Conservation (phyloP, 1,140 invertebrate species). For the Trachymyrmex cornetzi region DNA sequence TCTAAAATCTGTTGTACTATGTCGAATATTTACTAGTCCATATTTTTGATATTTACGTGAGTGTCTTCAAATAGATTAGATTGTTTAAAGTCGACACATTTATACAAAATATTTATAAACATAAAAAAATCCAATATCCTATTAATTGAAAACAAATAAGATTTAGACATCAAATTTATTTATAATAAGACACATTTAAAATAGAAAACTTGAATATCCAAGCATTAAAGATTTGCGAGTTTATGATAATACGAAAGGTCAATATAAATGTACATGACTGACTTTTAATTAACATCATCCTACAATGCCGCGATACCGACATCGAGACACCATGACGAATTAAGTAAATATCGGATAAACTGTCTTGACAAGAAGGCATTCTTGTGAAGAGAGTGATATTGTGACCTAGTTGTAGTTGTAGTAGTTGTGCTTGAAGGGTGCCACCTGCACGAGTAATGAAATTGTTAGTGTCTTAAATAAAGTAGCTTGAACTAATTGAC, state of each 20-base stretch:
- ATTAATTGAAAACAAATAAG: background rate
- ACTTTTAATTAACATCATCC: conserved; percentile 38
- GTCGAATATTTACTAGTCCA: too few species aligned
- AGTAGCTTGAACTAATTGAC: conserved; percentile 24
- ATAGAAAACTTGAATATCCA: background rate
- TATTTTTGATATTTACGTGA: background rate
- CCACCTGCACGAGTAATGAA: conserved; percentile 54
- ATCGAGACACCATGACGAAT: background rate
- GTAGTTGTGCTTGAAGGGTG: conserved; percentile 54
- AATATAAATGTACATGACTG: background rate
- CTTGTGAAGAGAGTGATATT: conserved; percentile 42
- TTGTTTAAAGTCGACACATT: background rate
- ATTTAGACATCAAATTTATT: background rate
- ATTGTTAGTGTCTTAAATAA: conserved; percentile 60
- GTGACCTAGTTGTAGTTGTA: conserved; percentile 57
- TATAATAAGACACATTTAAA: background rate
- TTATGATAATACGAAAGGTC: background rate
- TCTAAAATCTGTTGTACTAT: too few species aligned
- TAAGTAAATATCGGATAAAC: conserved; percentile 29
- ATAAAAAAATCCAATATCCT: background rate
- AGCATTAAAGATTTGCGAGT: background rate
- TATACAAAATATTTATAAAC: background rate
- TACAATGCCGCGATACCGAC: background rate
- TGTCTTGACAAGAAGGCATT: conserved; percentile 6
- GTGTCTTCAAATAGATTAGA: background rate